Evolutionary conservation across 2,888 invertebrate genomes (phyloP), one percentile per base, ranked within the genome.

Genomic region (Acronicta alni): DNA sequence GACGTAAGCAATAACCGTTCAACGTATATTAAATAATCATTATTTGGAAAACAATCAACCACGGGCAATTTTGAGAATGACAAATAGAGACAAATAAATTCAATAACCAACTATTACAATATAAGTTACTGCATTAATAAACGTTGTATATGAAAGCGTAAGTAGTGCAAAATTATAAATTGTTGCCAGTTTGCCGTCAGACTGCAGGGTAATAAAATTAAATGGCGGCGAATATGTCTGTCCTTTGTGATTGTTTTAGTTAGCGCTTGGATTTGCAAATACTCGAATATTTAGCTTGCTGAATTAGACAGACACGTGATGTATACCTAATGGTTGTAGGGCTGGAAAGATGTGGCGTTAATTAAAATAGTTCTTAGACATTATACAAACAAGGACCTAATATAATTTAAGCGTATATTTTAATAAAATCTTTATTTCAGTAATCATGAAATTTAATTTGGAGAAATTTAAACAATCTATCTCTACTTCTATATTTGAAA

Each of bases 191-290:
- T 58, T 30, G 46, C 62, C 47, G 59, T 70, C 65, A 65, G 66
- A 69, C 57, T 52, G 65, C 32, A 37, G 23, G 42, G 61, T 64
- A 54, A 68, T 77, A 64, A 77, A 77, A 78, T 77, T 71, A 71
- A 79, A 79, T 66, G 60, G 60, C 58, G 53, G 63, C 59, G 47
- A 77, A 67, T 65, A 53, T 71, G 65, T 64, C 66, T 52, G 57
- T 42, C 57, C 57, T 68, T 75, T 60, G 58, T 60, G 60, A 71
- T 71, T 77, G 66, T 77, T 75, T 71, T 68, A 64, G 62, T 71
- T 68, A 64, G 62, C 64, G 67, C 53, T 49, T 26, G 52, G 45
- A 52, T 64, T 69, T 57, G 45, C 54, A 42, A 41, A 45, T 38
- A 18, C 48, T 60, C 23, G 17, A 45, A 71, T 43, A 26, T 52